phyloP scores from a whole-genome alignment of 2,888 invertebrate species.

The Hirtodrosophila trivittata region DNA sequence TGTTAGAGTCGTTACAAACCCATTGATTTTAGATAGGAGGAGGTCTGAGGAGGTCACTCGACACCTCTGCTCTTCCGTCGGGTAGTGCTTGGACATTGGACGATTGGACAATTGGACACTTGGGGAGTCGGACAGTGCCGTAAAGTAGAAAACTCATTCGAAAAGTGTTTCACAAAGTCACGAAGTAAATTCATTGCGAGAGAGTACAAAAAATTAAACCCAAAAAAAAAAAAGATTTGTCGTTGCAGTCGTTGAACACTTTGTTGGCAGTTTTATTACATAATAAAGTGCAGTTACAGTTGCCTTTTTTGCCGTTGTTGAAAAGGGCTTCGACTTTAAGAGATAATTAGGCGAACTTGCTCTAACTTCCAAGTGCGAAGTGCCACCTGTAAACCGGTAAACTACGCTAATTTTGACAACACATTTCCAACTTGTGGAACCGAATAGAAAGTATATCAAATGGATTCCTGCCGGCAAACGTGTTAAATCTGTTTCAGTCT shows the following conservation, averaged over 20 bases:
- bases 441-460: conserved; percentile 57
- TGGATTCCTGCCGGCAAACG: conserved; percentile 21
- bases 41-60: neutral
- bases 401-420: conserved; percentile 37
- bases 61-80: neutral
- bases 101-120: neutral
- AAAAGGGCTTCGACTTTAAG: neutral
- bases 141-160: conserved; percentile 1
- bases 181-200: neutral
- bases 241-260: conserved; percentile 45
- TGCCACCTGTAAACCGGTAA: conserved; percentile 4
- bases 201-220: neutral
- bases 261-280: conserved; percentile 58
- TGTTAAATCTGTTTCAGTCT: conserved; percentile 24
- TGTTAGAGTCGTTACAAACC: neutral
- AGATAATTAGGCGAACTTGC: conserved; percentile 38
- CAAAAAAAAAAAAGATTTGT: conserved; percentile 26
- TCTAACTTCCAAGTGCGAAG: conserved; percentile 2
- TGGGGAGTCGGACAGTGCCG: neutral
- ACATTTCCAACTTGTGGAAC: neutral
- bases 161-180: conserved; percentile 4
- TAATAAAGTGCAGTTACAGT: conserved; percentile 26
- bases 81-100: neutral
- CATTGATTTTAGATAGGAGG: neutral
- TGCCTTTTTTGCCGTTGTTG: neutral